Conservation (phyloP, 2,888 invertebrate genomes). For the Pseudococcus viburni region DNA sequence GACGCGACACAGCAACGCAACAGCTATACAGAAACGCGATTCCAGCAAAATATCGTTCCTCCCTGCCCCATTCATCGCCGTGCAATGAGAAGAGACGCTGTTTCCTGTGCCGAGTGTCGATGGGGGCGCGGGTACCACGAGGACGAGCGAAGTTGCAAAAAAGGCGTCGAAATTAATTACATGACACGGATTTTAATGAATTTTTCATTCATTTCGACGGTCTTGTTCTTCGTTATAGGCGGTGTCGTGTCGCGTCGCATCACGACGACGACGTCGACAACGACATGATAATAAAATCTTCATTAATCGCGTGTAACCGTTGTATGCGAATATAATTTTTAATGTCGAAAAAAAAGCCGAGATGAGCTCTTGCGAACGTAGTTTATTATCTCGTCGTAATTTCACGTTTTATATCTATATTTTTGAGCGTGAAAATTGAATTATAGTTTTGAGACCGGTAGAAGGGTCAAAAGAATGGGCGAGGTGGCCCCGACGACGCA, state of each 20-base stretch:
- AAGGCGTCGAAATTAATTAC: slow-evolving; percentile 25
- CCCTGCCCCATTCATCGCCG: not conserved
- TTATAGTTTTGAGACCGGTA: not conserved
- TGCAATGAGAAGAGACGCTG: not conserved
- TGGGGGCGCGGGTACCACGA: not conserved
- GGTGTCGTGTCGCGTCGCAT: not conserved
- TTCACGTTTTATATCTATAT: not conserved
- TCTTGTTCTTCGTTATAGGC: not conserved
- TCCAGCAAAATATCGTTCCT: not conserved
- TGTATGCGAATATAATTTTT: not conserved
- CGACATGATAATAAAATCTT: not conserved
- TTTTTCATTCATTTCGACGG: slow-evolving; percentile 1
- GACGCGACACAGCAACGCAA: not conserved
- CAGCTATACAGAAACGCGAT: not conserved
- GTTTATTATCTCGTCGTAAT: not conserved
- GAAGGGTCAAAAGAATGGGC: not conserved
- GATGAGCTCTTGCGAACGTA: not conserved
- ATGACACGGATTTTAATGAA: slow-evolving; percentile 25
- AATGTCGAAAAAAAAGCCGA: not conserved
- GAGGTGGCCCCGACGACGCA: too few species aligned
- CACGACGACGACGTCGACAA: too few species aligned
- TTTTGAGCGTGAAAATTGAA: not conserved
- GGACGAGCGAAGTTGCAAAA: not conserved
- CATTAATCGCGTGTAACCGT: slow-evolving; percentile 2
- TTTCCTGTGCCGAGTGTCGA: not conserved